Evolutionary conservation across 1,140 invertebrate genomes (phyloP), one percentile per base, ranked within the genome.

Genomic region (Listronotus bonariensis): DNA sequence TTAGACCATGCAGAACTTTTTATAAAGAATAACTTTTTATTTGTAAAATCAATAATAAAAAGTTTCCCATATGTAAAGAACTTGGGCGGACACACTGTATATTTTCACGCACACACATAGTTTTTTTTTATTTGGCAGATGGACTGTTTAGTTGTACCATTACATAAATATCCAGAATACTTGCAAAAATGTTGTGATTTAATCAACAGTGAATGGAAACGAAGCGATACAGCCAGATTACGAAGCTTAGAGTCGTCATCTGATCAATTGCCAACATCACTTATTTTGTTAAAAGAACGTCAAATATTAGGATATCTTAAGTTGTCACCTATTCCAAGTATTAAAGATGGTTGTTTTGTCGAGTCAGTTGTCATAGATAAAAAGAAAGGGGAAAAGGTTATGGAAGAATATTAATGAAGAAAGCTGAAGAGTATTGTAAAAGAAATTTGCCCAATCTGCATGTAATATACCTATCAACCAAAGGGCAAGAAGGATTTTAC

Each of bases 171-270:
- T 72, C 87, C 87, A 42, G 82, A 92, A 74, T 85, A 87, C 70
- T 78, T 86, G 41, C 79, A 82, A 74, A 78, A 86, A 74, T 90
- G 89, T 71, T 90, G 88, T 76, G 80, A 84, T 68, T 80, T 92
- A 61, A 84, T 92, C 60, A 92, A 92, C 79, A 83, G 86, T 40
- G 89, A 92, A 83, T 92, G 90, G 90, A 88, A 88, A 68, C 81
- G 90, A 62, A 91, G 89, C 67, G 84, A 87, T 76, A 88, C 86
- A 51, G 88, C 89, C 65, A 82, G 90, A 80, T 83, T 91, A 78
- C 82, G 86, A 76, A 89, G 85, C 43, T 76, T 92, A 32, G 79
- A 85, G 75, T 80, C 82, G 20, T 92, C 89, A 0, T 88, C 86
- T 72, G 88, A 91, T 72, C 73, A 80, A 41, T 82, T 92, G 74